Evolutionary conservation across 2,113 vertebrate species (phyloP).

Genomic region (Sorex fumeus): DNA sequence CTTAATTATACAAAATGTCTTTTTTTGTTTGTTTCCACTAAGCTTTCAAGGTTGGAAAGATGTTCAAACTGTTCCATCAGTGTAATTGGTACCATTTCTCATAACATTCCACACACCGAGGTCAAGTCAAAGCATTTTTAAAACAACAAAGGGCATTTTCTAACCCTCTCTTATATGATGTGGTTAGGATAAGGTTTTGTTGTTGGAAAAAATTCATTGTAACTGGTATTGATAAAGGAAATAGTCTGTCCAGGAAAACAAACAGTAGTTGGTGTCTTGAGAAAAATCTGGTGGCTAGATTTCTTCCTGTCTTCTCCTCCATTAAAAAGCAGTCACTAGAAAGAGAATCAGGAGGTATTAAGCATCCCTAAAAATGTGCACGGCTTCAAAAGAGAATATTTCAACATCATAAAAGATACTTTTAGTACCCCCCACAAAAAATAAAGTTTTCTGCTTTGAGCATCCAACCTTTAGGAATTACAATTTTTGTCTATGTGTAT

Average conservation of each 20-base stretch:
- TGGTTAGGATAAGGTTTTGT: conserved; percentile 50
- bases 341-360: neutral
- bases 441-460: neutral
- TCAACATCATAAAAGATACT: conserved; percentile 50
- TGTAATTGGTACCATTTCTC: conserved; percentile 55
- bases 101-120: conserved; percentile 76
- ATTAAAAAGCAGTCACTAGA: conserved; percentile 9
- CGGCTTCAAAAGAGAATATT: conserved; percentile 61
- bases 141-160: conserved; percentile 54
- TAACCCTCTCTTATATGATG: conserved; percentile 46
- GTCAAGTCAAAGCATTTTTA: conserved; percentile 56
- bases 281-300: conserved; percentile 52
- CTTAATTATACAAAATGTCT: conserved; percentile 51
- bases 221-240: conserved; percentile 66
- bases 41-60: conserved; percentile 44
- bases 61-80: conserved; percentile 53
- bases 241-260: conserved; percentile 60
- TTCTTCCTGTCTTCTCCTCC: conserved; percentile 54
- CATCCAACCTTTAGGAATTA: neutral
- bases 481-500: neutral
- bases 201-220: conserved; percentile 67
- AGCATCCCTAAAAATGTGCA: conserved; percentile 60
- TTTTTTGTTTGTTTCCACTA: conserved; percentile 46
- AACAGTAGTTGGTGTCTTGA: neutral
- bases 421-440: neutral